A percentile compares a stretch with the other conserved stretches of the same genome.
Conservation (phyloP, 2,797 vertebrate species). For the Enteromius fasciolatus region DNA sequence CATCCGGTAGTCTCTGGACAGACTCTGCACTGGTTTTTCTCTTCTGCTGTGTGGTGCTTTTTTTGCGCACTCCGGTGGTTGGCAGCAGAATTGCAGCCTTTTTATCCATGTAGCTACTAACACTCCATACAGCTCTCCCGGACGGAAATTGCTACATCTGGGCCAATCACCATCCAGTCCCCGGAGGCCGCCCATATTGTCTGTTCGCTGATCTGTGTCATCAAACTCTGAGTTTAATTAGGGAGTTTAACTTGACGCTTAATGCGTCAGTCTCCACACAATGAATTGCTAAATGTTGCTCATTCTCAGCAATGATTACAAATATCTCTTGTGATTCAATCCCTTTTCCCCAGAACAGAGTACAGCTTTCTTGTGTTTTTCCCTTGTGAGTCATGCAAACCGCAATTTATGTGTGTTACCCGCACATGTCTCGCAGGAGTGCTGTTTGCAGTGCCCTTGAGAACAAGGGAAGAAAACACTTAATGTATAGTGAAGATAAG, state of each 20-base stretch:
- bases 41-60: conserved; percentile 46
- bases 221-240: conserved; percentile 59
- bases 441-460: conserved; percentile 67
- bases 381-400: conserved; percentile 13
- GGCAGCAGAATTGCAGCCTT: conserved; percentile 58
- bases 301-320: conserved; percentile 37
- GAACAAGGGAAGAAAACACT: conserved; percentile 60
- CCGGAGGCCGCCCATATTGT: conserved; percentile 45
- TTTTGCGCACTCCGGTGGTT: conserved; percentile 70
- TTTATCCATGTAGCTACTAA: conserved; percentile 42
- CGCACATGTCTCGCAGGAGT: conserved; percentile 58
- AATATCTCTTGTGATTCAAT: conserved; percentile 23
- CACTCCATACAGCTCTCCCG: conserved; percentile 58
- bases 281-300: conserved; percentile 38
- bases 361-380: conserved; percentile 11
- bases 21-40: not conserved
- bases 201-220: conserved; percentile 52
- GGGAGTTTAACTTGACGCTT: conserved; percentile 42
- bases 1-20: conserved; percentile 13
- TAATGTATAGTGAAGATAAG: conserved; percentile 61
- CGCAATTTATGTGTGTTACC: conserved; percentile 45
- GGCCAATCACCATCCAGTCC: conserved; percentile 61
- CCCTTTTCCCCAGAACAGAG: not conserved
- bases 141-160: conserved; percentile 64
- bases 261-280: conserved; percentile 33